Conservation (phyloP, 2,797 vertebrate genomes). For the Lates japonicus region DNA sequence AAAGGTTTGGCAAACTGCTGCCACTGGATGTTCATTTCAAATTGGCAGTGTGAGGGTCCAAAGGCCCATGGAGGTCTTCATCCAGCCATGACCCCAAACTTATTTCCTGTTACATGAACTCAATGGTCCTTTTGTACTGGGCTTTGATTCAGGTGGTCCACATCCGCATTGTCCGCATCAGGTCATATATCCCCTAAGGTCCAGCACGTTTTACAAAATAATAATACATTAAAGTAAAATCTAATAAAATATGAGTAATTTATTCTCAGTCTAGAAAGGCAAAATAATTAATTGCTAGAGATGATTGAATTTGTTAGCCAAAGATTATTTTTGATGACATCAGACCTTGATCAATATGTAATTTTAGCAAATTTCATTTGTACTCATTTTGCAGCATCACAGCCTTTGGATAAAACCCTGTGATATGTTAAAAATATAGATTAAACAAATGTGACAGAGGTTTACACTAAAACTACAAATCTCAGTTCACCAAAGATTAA, state of each 20-base stretch:
- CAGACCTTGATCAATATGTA: neutral
- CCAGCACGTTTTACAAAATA: no score
- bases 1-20: no score
- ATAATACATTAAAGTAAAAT: no score
- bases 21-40: no score
- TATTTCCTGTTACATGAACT: neutral
- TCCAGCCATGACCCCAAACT: slow-evolving; percentile 1
- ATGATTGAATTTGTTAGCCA: no score
- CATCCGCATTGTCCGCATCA: no score
- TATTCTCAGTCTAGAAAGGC: neutral
- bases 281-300: neutral
- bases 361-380: neutral
- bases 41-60: no score
- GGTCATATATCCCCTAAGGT: no score
- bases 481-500: neutral
- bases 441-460: neutral
- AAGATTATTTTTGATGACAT: neutral
- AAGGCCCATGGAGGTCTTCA: neutral
- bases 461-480: neutral
- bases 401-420: neutral
- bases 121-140: neutral
- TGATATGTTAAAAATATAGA: neutral
- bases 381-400: neutral
- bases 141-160: no score
- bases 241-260: neutral